Conservation (phyloP, 2,888 invertebrate genomes). For the Catonia carolina region DNA sequence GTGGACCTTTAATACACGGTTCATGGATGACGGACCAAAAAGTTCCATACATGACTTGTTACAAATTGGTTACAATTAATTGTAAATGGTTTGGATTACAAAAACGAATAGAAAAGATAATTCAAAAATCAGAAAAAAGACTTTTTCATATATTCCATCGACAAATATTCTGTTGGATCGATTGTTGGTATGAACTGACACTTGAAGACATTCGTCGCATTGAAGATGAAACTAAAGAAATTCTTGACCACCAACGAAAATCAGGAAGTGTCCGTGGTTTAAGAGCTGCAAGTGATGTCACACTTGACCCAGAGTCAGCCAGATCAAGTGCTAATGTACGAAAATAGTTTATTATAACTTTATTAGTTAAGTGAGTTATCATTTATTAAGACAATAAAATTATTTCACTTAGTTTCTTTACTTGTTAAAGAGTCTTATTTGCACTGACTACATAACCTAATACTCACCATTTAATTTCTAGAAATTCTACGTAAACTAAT, state of each 20-base stretch:
- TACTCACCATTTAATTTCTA: too few species aligned
- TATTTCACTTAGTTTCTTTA: too few species aligned
- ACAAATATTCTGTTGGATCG: constrained; percentile 98
- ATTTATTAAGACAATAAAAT: too few species aligned
- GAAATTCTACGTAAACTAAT: too few species aligned
- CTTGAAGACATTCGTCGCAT: constrained; percentile 96
- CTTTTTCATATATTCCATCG: constrained; percentile 93
- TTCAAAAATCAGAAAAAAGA: constrained; percentile 48
- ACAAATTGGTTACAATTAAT: constrained; percentile 55
- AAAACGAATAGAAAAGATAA: constrained; percentile 49
- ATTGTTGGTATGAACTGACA: constrained; percentile 94
- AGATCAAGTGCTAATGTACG: too few species aligned
- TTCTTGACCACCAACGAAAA: constrained; percentile 61
- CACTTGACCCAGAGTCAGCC: background rate
- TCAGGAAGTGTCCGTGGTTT: constrained; percentile 32
- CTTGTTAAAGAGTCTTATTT: too few species aligned
- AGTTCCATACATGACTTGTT: constrained; percentile 54
- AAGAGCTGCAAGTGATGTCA: background rate
- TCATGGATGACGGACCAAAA: constrained; percentile 62
- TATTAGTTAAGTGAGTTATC: too few species aligned
- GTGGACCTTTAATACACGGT: constrained; percentile 79
- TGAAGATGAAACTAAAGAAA: constrained; percentile 90
- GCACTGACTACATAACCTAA: too few species aligned
- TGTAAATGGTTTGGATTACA: constrained; percentile 61
- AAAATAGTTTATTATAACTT: too few species aligned